A percentile compares a stretch with the other conserved stretches of the same genome.
These are phyloP conservation scores for Sycobia sp. DNA, from an alignment of 1,140 invertebrate species.

Conservation along the genomic window DNA sequence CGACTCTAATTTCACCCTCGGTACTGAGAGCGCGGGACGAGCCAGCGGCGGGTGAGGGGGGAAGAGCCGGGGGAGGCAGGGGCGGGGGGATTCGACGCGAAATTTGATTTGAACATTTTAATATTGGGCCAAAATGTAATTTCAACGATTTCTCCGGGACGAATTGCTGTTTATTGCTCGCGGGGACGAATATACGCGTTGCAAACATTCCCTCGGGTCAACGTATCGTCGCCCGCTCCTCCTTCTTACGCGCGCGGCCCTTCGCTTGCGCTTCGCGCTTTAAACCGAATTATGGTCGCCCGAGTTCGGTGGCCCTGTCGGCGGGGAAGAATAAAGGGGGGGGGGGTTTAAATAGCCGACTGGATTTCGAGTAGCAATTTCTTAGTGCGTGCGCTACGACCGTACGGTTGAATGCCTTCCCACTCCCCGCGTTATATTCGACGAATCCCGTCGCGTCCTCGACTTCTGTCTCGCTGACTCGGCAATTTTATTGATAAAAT, in stretches of 20 bases:
- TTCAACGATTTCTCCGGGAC: constrained; percentile 22
- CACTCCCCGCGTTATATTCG: too few relatives aligned
- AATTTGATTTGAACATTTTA: constrained; percentile 37
- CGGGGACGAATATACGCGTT: neutral
- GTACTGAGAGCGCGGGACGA: too few relatives aligned
- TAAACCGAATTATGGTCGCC: constrained; percentile 21
- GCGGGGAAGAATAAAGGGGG: too few relatives aligned
- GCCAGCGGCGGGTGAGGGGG: too few relatives aligned
- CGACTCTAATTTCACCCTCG: constrained; percentile 33
- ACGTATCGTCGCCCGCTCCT: neutral
- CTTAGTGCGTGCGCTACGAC: constrained; percentile 6
- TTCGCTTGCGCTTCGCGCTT: constrained; percentile 9
- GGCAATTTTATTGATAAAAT: constrained; percentile 16
- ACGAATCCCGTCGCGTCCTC: constrained; percentile 9
- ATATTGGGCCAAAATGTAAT: constrained; percentile 33
- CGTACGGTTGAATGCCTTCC: too few relatives aligned
- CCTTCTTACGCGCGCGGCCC: neutral
- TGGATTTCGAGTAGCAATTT: constrained; percentile 32
- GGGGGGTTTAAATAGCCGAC: constrained; percentile 13
- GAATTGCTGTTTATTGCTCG: constrained; percentile 27
- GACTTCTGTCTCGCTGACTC: constrained; percentile 17
- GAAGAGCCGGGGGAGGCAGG: too few relatives aligned
- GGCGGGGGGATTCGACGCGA: constrained; percentile 18
- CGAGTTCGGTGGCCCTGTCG: too few relatives aligned
- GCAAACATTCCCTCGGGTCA: constrained; percentile 25